Evolutionary conservation across 2,888 invertebrate genomes (phyloP), one percentile per base, ranked within the genome.

Genomic region (Thera obeliscata): DNA sequence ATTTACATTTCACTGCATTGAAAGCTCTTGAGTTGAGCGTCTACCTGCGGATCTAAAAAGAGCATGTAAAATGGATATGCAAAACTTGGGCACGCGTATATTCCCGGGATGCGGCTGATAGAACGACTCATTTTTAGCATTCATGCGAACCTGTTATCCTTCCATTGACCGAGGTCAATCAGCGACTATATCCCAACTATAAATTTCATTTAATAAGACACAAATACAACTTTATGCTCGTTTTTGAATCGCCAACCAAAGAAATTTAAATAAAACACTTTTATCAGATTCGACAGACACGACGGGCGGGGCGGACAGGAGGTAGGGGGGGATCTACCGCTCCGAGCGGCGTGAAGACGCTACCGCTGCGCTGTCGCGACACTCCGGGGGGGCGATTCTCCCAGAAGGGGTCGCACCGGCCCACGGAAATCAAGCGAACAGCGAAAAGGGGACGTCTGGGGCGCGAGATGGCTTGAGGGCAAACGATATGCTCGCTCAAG

Each of bases 131-230:
- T 87, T 87, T 88, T 90, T 84, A 84, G 85, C 88, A 86, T 88
- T 80, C 80, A 81, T 82, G 75, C 81, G 81, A 86, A 85, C 87
- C 84, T 81, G 87, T 87, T 87, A 86, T 87, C 88, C 89, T 87
- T 86, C 84, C 86, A 85, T 77, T 91, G 90, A 88, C 89, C 89
- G 88, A 88, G 93, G 91, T 93, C 93, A 92, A 92, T 93, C 92
- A 91, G 90, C 83, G 82, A 87, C 88, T 88, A 91, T 90, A 88
- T 84, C 81, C 89, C 82, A 89, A 88, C 93, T 91, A 93, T 93
- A 93, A 93, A 93, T 93, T 93, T 93, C 87, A 89, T 93, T 93
- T 93, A 93, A 93, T 93, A 93, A 93, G 93, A 93, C 93, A 93
- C 93, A 93, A 93, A 91, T 90, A 82, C 86, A 81, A 83, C 87